Conservation (phyloP, 2,113 vertebrate species). For the Calidris pugnax region DNA sequence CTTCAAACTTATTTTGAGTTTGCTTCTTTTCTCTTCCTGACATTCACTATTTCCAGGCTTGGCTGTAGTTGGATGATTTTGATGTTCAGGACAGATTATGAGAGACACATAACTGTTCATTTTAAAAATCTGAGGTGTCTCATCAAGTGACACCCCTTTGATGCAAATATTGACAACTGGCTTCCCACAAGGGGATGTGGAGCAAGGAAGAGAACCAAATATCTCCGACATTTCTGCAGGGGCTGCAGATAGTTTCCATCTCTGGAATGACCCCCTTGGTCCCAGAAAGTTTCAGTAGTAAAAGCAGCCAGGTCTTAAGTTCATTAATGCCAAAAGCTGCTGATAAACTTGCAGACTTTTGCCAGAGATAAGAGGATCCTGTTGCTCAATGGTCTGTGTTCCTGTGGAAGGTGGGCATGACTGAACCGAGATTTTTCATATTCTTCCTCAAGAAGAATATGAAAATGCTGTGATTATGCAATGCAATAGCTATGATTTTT, state of each 20-base stretch:
- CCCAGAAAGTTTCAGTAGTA: neutral
- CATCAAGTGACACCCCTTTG: neutral
- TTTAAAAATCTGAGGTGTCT: neutral
- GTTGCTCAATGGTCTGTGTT: neutral
- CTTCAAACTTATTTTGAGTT: conserved; percentile 27
- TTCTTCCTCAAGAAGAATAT: neutral
- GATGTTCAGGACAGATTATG: neutral
- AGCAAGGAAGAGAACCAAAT: neutral
- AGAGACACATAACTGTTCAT: neutral
- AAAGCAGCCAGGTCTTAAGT: neutral
- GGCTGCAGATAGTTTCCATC: neutral
- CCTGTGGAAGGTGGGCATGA: neutral
- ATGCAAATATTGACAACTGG: neutral
- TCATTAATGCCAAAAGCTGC: neutral
- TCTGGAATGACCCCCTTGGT: neutral
- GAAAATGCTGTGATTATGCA: neutral
- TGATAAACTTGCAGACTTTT: conserved; percentile 31
- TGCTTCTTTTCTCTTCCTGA: conserved; percentile 18
- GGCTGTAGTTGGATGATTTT: neutral
- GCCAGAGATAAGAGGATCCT: neutral
- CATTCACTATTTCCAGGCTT: neutral
- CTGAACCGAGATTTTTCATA: neutral
- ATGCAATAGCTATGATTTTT: neutral
- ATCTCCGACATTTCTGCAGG: neutral
- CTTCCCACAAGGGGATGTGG: neutral